phyloP scores from a whole-genome alignment of 2,888 invertebrate species.

The Pimpla rufipes region DNA sequence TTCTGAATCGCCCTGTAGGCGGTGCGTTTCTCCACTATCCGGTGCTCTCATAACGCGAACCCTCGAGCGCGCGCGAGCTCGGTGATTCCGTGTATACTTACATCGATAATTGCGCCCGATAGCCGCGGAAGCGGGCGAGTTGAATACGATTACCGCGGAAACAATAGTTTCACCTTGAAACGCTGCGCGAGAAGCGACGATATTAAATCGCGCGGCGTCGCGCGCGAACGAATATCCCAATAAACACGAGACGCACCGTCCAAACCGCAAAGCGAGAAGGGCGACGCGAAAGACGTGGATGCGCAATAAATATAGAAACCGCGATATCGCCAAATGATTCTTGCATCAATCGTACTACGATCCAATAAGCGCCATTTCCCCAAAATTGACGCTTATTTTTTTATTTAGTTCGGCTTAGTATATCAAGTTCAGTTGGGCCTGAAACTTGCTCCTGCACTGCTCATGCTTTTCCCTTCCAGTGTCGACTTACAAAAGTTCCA shows the following conservation, averaged over 20 bases:
- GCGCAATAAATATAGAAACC: neutral
- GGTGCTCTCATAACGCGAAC: neutral
- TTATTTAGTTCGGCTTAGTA: too few relatives aligned
- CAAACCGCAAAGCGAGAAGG: neutral
- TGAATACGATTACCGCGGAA: slow-evolving; percentile 50
- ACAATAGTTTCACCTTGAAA: slow-evolving; percentile 60
- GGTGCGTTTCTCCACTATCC: too few relatives aligned
- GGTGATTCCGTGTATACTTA: slow-evolving; percentile 27
- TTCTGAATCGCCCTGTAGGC: too few relatives aligned
- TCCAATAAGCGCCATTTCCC: too few relatives aligned
- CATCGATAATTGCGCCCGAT: slow-evolving; percentile 4
- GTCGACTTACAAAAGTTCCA: too few relatives aligned
- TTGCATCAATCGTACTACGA: too few relatives aligned
- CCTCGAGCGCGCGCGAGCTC: slow-evolving; percentile 18
- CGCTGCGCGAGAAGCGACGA: slow-evolving; percentile 22
- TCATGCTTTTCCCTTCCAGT: too few relatives aligned
- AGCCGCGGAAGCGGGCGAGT: slow-evolving; percentile 18
- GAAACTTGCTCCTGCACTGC: too few relatives aligned
- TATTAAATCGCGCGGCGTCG: slow-evolving; percentile 12
- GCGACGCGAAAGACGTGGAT: too few relatives aligned
- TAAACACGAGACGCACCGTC: too few relatives aligned
- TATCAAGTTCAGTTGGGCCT: too few relatives aligned
- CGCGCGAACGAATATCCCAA: neutral
- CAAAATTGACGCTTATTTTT: too few relatives aligned
- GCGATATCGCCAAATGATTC: neutral